phyloP scores from a whole-genome alignment of 2,113 vertebrate species.

The Hystrix brachyura region DNA sequence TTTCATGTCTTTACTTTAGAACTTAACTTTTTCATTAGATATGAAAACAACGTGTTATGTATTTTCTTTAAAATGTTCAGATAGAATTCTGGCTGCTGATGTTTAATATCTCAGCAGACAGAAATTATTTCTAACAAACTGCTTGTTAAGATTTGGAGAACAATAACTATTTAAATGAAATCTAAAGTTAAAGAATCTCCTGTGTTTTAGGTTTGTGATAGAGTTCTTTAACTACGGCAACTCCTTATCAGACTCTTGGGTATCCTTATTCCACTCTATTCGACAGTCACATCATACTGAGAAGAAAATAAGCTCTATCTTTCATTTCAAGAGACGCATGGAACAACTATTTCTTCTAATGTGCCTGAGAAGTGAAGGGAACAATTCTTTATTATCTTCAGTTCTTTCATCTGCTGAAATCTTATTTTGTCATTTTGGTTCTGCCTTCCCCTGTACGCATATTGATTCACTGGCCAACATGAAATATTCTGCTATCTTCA shows the following conservation, averaged over 20 bases:
- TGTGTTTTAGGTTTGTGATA: neutral
- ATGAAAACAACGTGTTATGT: neutral
- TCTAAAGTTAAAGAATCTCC: neutral
- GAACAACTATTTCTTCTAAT: neutral
- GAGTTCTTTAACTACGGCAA: neutral
- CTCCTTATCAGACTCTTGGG: neutral
- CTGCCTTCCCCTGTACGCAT: neutral
- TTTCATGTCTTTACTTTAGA: neutral
- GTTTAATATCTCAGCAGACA: neutral
- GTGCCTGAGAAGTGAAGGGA: neutral
- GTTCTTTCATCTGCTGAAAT: neutral
- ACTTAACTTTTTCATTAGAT: neutral
- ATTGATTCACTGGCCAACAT: neutral
- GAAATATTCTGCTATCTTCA: neutral
- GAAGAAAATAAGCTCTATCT: neutral
- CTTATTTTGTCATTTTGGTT: neutral
- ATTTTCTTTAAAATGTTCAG: neutral
- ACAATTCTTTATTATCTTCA: neutral
- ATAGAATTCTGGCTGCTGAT: neutral
- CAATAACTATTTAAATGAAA: neutral
- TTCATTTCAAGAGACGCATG: neutral
- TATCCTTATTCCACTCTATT: neutral
- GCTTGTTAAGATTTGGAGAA: neutral
- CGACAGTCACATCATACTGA: neutral
- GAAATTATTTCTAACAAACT: slow-evolving; percentile 38